These are phyloP conservation scores for Aphis gossypii DNA, from an alignment of 1,140 invertebrate genomes.

Conservation along the genomic window DNA sequence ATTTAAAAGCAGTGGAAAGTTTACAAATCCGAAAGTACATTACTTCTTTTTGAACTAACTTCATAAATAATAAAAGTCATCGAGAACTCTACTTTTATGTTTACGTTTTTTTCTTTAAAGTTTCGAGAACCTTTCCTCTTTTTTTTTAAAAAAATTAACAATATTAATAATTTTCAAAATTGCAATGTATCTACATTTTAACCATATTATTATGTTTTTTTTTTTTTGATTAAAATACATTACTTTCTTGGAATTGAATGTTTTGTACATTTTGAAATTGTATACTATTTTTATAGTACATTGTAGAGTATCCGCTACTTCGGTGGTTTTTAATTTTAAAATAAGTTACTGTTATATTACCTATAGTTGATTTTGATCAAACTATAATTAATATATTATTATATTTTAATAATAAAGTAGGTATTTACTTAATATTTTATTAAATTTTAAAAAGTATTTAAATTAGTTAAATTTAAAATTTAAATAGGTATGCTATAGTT, in stretches of 20 bases:
- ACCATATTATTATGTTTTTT: neutral
- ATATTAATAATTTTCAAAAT: constrained; percentile 9
- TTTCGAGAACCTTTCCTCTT: neutral
- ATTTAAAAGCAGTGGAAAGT: constrained; percentile 30
- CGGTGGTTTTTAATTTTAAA: neutral
- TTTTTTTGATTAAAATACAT: neutral
- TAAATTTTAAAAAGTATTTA: neutral
- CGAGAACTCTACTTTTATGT: neutral
- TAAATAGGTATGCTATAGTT: neutral
- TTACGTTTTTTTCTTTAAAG: constrained; percentile 21
- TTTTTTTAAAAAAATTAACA: neutral
- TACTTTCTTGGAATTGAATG: neutral
- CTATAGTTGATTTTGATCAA: neutral
- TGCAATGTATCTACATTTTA: neutral
- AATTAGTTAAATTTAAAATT: neutral
- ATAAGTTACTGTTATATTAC: no score
- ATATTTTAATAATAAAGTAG: no score
- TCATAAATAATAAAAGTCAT: constrained; percentile 50
- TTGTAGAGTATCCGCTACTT: neutral
- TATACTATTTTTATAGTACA: no score
- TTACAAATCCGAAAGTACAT: constrained; percentile 20
- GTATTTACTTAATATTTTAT: neutral
- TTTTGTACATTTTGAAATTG: neutral
- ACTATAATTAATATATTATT: no score
- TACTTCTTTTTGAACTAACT: constrained; percentile 41